Conservation (phyloP, 2,797 vertebrate species). For the Siniperca undulata region DNA sequence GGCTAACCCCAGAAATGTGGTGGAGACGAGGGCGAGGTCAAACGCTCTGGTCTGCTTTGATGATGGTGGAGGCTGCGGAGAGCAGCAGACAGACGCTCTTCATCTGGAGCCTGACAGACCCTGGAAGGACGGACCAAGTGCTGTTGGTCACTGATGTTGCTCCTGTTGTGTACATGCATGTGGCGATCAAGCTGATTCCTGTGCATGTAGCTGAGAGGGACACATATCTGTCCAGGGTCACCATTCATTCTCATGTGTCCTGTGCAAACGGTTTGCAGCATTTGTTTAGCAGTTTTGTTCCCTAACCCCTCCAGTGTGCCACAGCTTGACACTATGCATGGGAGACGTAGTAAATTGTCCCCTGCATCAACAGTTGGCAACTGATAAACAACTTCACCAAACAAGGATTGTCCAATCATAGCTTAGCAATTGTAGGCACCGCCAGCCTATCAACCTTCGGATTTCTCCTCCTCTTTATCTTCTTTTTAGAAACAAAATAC, state of each 20-base stretch:
- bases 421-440: too few relatives aligned
- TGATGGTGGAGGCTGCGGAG: conserved; percentile 62
- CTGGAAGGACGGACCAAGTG: neutral
- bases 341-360: conserved; percentile 8
- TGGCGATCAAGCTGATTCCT: neutral
- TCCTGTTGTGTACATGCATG: neutral
- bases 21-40: conserved; percentile 80
- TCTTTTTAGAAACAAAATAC: neutral
- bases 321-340: neutral
- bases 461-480: too few relatives aligned
- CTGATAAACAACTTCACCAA: too few relatives aligned
- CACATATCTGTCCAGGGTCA: conserved; percentile 10
- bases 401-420: too few relatives aligned
- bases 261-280: neutral
- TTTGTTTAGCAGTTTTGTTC: conserved; percentile 1
- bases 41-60: conserved; percentile 79
- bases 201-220: neutral
- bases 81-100: conserved; percentile 54
- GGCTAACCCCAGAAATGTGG: conserved; percentile 79
- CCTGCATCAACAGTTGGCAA: conserved; percentile 19
- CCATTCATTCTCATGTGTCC: conserved; percentile 13
- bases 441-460: too few relatives aligned
- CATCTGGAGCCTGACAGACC: conserved; percentile 31
- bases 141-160: conserved; percentile 20
- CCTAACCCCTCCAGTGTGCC: neutral